phyloP scores from a whole-genome alignment of 2,888 invertebrate species.

The Lottia gigantea region DNA sequence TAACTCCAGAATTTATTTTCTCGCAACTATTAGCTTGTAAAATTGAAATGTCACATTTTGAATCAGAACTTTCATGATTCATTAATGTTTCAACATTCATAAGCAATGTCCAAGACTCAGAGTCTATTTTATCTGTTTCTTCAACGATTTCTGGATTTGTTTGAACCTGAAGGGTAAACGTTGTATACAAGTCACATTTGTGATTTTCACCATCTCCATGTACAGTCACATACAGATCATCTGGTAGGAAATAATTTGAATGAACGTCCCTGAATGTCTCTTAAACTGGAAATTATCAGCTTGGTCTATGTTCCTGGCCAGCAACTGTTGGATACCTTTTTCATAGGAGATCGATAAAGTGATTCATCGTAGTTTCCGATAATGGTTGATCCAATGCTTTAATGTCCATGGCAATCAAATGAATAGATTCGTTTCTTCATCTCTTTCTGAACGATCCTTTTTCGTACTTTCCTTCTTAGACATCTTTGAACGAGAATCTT shows the following conservation, averaged over 20 bases:
- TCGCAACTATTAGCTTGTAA: background rate
- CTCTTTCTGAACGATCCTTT: background rate
- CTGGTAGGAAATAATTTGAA: background rate
- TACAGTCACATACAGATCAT: constrained; percentile 4
- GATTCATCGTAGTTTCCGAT: background rate
- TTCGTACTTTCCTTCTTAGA: background rate
- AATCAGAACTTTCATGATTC: background rate
- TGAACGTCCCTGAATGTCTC: background rate
- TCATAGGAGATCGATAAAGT: background rate
- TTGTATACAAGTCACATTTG: background rate
- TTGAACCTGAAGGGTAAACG: background rate
- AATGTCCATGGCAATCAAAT: background rate
- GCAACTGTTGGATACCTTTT: background rate
- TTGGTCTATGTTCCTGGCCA: background rate
- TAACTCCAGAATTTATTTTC: background rate
- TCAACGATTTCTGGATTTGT: background rate
- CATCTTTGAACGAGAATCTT: background rate
- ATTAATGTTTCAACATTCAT: background rate
- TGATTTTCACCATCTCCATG: background rate
- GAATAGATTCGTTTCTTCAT: background rate
- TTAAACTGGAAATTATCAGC: background rate
- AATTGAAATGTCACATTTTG: background rate
- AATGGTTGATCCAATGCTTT: background rate
- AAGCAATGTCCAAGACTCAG: background rate
- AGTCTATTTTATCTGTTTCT: background rate